Base-by-base conservation (phyloP, 2,113 vertebrate genomes). In the Thermophis baileyi region DNA sequence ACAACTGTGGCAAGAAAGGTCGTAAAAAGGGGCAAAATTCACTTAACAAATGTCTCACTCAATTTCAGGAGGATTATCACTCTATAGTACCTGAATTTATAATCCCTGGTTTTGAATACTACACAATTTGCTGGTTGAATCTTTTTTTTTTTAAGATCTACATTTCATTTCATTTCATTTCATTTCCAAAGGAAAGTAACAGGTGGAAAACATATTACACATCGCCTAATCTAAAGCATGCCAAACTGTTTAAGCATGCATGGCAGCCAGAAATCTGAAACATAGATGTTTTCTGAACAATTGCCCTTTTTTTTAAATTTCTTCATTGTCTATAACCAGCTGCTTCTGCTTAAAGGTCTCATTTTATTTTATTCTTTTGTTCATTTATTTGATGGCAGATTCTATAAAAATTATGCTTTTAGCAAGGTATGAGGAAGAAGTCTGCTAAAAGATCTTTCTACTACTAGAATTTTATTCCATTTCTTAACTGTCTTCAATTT, bases 321-420 rank as follows among this genome's bases (percentile, higher is more conserved):
- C 49, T 55, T 50, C 89, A 89, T 85, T 10, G 14, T 95, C 94
- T 88, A 63, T 92, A 94, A 95, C 91, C 5, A 94, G 40, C 24
- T 93, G n/a, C 27, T 57, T 50, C 24, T 93, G 51, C 24, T 91
- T 87, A 91, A 94, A 50, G 47, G 16, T 12, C 27, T 87, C 91
- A 95, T 51, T 81, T 60, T 7, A 2, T 94, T 90, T 90, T 81
- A 88, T 88, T n/a, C 90, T 27, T 44, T 18, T 86, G 74, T 95
- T 12, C 91, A 91, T 44, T 40, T 90, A 63, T 40, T 50, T 40
- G 7, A 49, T 86, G 92, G 91, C 85, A 91, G 90, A 88, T 0
- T 0, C 3, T 11, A 1, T n/a, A 57, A 88, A 91, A 94, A 35
- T 90, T 90, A 87, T 90, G 1, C 86, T 94, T 27, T 69, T 60